Evolutionary conservation across 2,797 vertebrate species (phyloP).

Genomic region (Xenopus petersii): DNA sequence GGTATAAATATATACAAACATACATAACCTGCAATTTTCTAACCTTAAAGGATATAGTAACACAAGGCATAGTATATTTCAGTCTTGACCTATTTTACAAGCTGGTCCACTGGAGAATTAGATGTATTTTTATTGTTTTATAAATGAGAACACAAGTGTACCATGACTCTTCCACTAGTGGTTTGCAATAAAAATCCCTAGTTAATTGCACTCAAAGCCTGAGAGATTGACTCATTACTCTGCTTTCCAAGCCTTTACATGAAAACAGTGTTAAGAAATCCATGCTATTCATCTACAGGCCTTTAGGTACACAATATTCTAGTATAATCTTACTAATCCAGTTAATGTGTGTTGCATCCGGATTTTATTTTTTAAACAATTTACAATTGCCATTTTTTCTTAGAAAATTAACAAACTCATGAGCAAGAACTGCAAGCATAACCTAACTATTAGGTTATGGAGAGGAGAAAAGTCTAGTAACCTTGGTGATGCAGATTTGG

Average conservation of each 20-base stretch:
- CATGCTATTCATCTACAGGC: neutral
- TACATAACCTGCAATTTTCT: too few relatives aligned
- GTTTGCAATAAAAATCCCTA: constrained; percentile 43
- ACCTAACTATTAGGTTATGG: too few relatives aligned
- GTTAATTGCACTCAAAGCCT: constrained; percentile 41
- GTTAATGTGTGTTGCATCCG: neutral
- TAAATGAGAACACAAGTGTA: constrained; percentile 33
- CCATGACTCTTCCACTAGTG: constrained; percentile 41
- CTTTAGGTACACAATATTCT: constrained; percentile 23
- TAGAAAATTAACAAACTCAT: too few relatives aligned
- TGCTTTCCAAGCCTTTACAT: constrained; percentile 35
- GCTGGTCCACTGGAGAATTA: constrained; percentile 31
- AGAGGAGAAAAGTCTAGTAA: too few relatives aligned
- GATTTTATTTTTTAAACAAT: neutral
- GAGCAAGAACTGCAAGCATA: too few relatives aligned
- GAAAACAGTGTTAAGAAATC: constrained; percentile 22
- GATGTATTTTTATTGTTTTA: constrained; percentile 43
- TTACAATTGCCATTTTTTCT: too few relatives aligned
- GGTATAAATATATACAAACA: too few relatives aligned
- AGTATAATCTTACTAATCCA: neutral
- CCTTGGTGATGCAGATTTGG: too few relatives aligned
- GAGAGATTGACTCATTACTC: constrained; percentile 42
- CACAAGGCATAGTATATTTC: neutral
- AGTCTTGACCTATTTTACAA: constrained; percentile 24
- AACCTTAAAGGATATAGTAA: neutral